phyloP scores from a whole-genome alignment of 2,113 vertebrate species.

The Stictonetta naevosa region DNA sequence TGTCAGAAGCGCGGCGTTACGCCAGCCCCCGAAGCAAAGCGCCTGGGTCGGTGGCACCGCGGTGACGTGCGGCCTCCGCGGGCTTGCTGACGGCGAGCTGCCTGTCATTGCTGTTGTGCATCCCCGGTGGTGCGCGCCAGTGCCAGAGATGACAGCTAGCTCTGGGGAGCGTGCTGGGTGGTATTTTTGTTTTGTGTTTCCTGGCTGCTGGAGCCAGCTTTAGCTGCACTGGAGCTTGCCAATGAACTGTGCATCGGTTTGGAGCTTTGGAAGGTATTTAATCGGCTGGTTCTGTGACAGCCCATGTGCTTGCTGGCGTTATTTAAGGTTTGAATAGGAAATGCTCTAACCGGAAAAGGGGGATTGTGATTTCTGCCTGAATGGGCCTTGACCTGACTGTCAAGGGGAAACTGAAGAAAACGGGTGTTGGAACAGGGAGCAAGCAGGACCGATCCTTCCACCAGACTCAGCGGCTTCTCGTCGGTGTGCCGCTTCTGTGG shows the following conservation, averaged over 20 bases:
- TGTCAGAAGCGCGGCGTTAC: neutral
- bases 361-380: neutral
- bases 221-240: neutral
- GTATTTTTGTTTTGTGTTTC: neutral
- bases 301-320: neutral
- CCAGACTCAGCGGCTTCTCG: neutral
- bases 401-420: neutral
- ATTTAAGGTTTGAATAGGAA: neutral
- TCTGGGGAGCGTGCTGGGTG: neutral
- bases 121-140: fast-evolving
- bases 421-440: fast-evolving
- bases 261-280: fast-evolving
- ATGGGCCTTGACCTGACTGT: too few relatives aligned
- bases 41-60: fast-evolving
- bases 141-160: neutral
- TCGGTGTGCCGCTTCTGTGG: fast-evolving
- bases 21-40: fast-evolving
- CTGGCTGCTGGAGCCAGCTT: neutral
- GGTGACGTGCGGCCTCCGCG: neutral
- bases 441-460: fast-evolving
- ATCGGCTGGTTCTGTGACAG: fast-evolving
- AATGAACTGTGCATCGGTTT: fast-evolving
- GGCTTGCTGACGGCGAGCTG: neutral
- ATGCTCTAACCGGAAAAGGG: neutral
- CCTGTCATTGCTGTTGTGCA: too few relatives aligned